These are phyloP conservation scores for Rallus crepitans DNA, from an alignment of 2,797 vertebrate species.

Conservation along the genomic window DNA sequence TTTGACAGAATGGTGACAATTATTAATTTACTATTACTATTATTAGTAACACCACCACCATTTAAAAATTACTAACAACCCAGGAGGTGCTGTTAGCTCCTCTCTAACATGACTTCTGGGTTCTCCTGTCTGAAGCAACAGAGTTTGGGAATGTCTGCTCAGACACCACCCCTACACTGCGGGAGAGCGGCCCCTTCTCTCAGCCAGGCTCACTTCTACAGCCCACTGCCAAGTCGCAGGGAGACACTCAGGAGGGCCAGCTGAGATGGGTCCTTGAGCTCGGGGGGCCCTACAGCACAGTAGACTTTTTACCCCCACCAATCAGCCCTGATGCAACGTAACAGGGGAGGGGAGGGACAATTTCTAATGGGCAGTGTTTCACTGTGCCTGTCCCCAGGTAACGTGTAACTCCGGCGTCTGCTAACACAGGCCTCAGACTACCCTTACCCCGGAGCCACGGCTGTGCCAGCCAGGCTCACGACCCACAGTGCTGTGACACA, in stretches of 20 bases:
- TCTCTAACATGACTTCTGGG: not conserved
- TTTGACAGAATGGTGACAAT: too few species aligned
- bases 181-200: not conserved
- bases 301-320: not conserved
- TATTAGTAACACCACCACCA: not conserved
- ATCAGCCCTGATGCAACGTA: not conserved
- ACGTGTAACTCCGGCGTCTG: too few species aligned
- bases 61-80: not conserved
- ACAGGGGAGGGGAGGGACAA: not conserved
- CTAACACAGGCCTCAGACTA: fast-evolving
- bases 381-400: not conserved
- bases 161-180: not conserved
- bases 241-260: not conserved
- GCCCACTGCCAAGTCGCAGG: not conserved
- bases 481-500: not conserved
- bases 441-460: not conserved
- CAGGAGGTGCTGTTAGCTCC: not conserved
- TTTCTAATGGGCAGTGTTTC: not conserved
- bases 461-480: not conserved
- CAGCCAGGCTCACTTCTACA: not conserved
- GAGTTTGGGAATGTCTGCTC: not conserved
- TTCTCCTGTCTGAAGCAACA: not conserved
- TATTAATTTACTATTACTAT: not conserved
- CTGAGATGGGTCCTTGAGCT: not conserved
- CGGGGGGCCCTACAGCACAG: not conserved